Evolutionary conservation across 64 coral and sea anemone species (phyloP), one percentile per base, ranked within the genome.

Genomic region (Porites lutea): DNA sequence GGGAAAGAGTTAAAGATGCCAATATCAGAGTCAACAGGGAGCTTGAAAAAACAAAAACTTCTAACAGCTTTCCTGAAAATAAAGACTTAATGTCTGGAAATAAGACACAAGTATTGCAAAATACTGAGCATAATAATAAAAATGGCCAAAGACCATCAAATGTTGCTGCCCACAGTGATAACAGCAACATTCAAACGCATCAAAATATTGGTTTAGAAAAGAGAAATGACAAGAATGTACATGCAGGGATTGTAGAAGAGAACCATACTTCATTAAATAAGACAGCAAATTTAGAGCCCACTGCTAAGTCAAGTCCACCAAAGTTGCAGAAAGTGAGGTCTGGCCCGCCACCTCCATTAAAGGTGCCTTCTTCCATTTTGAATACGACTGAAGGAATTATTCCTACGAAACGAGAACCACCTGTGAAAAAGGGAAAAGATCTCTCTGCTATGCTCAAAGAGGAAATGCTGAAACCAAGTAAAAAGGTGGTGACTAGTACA

Each of bases 321-420:
- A 97, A 94, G 78, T 53, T 94, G 46, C 88, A 92, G 5, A 97
- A 94, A 80, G 90, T 89, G 6, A 97, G 90, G n/a, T 87, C 95
- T 27, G 88, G 83, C 57, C 95, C 95, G 4, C 95, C 95, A 9
- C 95, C 95, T 82, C 93, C 85, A 6, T 74, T 97, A 71, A 74
- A 94, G 82, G 88, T 97, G 59, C 95, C 95, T 7, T 91, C 90
- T 27, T 97, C 95, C 14, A 97, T 97, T 69, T 86, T 97, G 57
- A 97, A 97, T 78, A 93, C 94, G 65, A 86, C 92, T 27, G 95
- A 97, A 90, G 89, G 92, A 57, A 91, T 97, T 81, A 68, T 97
- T 74, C 95, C 95, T 52, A 90, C 72, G 51, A 82, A 95, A 80
- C 88, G 89, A 43, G 93, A 95, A 70, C 89, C 82, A 53, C 59